Percentiles rank a stretch among this genome's conserved stretches.
Evolutionary conservation across 1,140 invertebrate genomes (phyloP).

Genomic region (Heliconius congener): DNA sequence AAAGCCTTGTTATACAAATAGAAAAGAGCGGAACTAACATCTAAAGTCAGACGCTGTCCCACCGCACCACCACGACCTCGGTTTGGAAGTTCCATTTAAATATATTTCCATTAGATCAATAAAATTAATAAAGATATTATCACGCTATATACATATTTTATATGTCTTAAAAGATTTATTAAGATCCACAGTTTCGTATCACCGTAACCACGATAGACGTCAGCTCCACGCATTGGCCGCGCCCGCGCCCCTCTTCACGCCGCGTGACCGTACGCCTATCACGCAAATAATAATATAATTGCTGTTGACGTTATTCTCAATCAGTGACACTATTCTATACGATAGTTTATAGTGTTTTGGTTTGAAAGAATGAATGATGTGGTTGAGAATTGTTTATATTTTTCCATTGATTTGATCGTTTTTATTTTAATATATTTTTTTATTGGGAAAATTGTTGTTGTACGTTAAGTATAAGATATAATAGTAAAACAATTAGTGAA

Average conservation of each 20-base stretch:
- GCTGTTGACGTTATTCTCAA: neutral
- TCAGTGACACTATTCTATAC: neutral
- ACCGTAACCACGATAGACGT: conserved; percentile 46
- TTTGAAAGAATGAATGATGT: neutral
- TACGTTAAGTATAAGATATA: too few relatives aligned
- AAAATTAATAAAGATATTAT: conserved; percentile 29
- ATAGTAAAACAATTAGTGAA: too few relatives aligned
- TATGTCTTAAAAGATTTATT: conserved; percentile 43
- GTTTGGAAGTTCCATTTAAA: neutral
- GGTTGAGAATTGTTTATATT: neutral
- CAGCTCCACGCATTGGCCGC: conserved; percentile 43
- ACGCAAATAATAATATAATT: conserved; percentile 23
- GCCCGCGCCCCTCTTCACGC: conserved; percentile 39
- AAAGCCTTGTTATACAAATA: too few relatives aligned
- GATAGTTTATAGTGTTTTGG: neutral
- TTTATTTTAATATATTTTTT: too few relatives aligned
- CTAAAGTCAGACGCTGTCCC: too few relatives aligned
- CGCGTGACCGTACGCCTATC: conserved; percentile 36
- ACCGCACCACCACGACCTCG: too few relatives aligned
- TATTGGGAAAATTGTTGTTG: too few relatives aligned
- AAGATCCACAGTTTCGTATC: conserved; percentile 36
- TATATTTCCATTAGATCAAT: neutral
- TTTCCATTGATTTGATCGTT: neutral
- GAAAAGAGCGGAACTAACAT: too few relatives aligned
- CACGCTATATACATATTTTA: conserved; percentile 35